Evolutionary conservation across 2,113 vertebrate genomes (phyloP).

Genomic region (Tinamus guttatus): DNA sequence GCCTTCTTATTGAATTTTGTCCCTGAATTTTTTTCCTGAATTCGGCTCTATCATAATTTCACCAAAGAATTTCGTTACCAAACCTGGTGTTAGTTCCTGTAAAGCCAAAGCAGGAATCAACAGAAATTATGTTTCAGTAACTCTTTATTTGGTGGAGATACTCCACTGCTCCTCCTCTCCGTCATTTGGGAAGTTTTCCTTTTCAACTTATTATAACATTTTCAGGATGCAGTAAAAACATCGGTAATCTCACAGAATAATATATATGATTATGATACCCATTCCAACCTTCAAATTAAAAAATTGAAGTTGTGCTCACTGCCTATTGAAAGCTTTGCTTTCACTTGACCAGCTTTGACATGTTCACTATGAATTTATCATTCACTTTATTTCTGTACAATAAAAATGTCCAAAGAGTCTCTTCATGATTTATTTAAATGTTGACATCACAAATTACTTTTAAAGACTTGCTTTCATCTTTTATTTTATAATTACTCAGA

Average conservation of each 20-base stretch:
- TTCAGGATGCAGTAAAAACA: neutral
- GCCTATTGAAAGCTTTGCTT: neutral
- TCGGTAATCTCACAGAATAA: neutral
- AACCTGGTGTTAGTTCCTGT: neutral
- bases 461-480: neutral
- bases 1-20: neutral
- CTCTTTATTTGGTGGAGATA: neutral
- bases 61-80: neutral
- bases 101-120: neutral
- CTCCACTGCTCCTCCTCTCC: neutral
- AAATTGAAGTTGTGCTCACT: neutral
- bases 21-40: neutral
- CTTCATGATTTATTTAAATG: neutral
- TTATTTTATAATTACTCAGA: neutral
- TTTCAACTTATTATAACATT: slow-evolving; percentile 7
- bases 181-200: neutral
- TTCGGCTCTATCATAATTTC: neutral
- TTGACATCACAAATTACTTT: neutral
- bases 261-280: neutral
- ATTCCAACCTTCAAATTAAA: neutral
- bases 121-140: neutral
- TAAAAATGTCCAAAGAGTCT: neutral
- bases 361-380: neutral
- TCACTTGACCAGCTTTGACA: neutral
- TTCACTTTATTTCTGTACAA: neutral